Conservation (phyloP, 2,113 vertebrate species). For the Rafetus swinhoei region DNA sequence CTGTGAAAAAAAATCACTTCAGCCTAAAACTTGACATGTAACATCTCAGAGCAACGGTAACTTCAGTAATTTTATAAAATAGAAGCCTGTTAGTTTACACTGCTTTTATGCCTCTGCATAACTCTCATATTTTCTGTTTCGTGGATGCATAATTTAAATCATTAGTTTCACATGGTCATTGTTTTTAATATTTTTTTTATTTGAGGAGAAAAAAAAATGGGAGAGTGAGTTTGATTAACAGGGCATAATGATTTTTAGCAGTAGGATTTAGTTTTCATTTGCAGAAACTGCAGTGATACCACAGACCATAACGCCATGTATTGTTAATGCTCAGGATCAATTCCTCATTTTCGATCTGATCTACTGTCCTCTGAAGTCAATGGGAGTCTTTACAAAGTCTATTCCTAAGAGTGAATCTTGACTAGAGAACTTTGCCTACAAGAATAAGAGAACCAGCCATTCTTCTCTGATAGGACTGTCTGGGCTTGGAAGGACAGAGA, state of each 20-base stretch:
- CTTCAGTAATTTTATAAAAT: neutral
- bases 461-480: neutral
- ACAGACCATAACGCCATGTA: neutral
- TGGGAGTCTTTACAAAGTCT: neutral
- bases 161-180: neutral
- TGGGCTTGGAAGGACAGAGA: neutral
- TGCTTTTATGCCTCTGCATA: neutral
- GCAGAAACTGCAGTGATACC: neutral
- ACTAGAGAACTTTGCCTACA: neutral
- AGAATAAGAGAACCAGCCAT: neutral
- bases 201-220: neutral
- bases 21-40: conserved; percentile 17
- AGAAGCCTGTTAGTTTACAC: neutral
- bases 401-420: no score
- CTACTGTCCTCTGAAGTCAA: conserved; percentile 9
- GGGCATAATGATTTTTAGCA: neutral
- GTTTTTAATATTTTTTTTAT: neutral
- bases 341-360: neutral
- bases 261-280: neutral
- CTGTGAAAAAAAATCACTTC: conserved; percentile 10
- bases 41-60: neutral
- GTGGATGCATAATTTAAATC: neutral
- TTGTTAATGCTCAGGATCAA: neutral
- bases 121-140: neutral
- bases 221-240: neutral